Evolutionary conservation across 1,140 invertebrate species (phyloP), one percentile per base, ranked within the genome.

Genomic region (Halictus rubicundus): DNA sequence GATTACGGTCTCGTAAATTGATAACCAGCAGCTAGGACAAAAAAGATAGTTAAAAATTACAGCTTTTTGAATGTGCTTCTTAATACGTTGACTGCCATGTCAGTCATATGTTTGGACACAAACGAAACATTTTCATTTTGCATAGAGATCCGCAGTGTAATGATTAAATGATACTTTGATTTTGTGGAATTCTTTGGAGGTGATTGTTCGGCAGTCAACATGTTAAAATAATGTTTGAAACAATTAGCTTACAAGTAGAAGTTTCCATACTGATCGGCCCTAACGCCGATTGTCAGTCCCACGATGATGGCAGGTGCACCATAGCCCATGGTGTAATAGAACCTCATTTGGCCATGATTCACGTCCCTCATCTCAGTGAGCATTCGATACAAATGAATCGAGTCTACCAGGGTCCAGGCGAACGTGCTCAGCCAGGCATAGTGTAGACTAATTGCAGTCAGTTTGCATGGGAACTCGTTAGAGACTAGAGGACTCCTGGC

Each of bases 201-300:
- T n/a, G n/a, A n/a, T n/a, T n/a, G n/a, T n/a, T n/a, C n/a, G n/a
- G n/a, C n/a, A n/a, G n/a, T n/a, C n/a, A 75, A 64, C 61, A 14
- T 54, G 12, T 4, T 54, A 8, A 69, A 52, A 65, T n/a, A 1
- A 9, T n/a, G 1, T 42, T 21, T 32, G 32, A 21, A 68, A 49
- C 27, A 19, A 16, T 69, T 21, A 76, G 96, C 97, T 96, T 94
- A 98, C 97, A 98, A 98, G 80, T 97, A 95, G 86, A 96, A 96
- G 90, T 98, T 98, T 80, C 98, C 98, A 91, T 99, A 99, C 89
- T 98, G 97, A 90, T 99, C 97, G n/a, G 97, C 97, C 63, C 98
- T 94, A 0, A 99, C 97, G 0, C 98, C 98, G 23, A 99, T 97
- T 32, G 98, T 96, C 9, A 99, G 93, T 57, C 97, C 97, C 8